Evolutionary conservation across 2,797 vertebrate species (phyloP), one percentile per base, ranked within the genome.

Genomic region (Megalops cyprinoides): DNA sequence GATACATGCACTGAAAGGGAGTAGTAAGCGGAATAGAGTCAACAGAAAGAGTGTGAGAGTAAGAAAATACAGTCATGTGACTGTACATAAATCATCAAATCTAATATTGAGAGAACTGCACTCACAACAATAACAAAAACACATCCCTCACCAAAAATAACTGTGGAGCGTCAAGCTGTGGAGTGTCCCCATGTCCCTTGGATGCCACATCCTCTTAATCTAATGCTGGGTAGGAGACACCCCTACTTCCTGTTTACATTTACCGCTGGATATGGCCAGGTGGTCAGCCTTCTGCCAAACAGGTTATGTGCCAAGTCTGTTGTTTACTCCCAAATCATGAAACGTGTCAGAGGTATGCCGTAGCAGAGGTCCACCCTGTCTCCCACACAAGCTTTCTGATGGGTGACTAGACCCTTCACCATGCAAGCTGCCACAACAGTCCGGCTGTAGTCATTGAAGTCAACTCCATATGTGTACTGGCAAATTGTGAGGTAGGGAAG

Each of bases 251-350:
- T 71, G 60, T 73, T 79, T 73, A 15, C n/a, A 79, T 67, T 49
- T 53, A 73, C 58, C 46, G 8, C 34, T 46, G 69, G 69, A 69
- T 74, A 67, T 74, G 34, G 65, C 65, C 78, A 71, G 51, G 49
- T 74, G 69, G 67, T 56, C 39, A 74, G 67, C 69, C 74, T 79
- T 74, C 37, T 79, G 69, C 69, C 51, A 79, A 79, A 65, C 51
- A 79, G 42, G 25, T 53, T 51, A 25, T 74, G 48, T 67, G 51
- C 51, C 49, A 74, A 74, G 71, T 10, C 15, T 28, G 31, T 31
- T 42, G 39, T 74, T 79, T 79, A 74, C 53, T n/a, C 67, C 42
- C n/a, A 74, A 73, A 79, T 42, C 39, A 74, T 56, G 56, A 74
- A 74, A 55, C 18, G 31, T 55, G 39, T 55, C 78, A 42, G 51